Percentiles rank a stretch among this genome's conserved stretches.
Conservation (phyloP, 2,888 invertebrate species). For the Allophyes oxyacanthae region DNA sequence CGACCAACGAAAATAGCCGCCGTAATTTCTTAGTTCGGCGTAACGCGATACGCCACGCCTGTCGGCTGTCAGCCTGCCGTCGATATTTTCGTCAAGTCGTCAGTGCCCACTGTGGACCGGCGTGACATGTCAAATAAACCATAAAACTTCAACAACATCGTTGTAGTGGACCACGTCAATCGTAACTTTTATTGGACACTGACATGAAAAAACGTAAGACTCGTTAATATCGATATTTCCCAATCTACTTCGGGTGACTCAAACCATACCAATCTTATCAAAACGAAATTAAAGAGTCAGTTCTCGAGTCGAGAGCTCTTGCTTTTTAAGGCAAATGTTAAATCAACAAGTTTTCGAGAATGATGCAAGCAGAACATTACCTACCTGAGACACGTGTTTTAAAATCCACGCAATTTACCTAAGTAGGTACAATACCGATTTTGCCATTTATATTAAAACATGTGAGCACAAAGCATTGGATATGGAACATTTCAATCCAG, state of each 20-base stretch:
- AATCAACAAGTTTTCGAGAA: constrained; percentile 78
- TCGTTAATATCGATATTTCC: constrained; percentile 57
- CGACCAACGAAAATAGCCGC: constrained; percentile 70
- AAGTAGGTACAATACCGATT: constrained; percentile 56
- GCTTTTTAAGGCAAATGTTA: constrained; percentile 82
- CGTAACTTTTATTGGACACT: constrained; percentile 58
- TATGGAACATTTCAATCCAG: constrained; percentile 54
- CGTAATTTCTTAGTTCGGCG: constrained; percentile 75
- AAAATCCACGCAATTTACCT: constrained; percentile 65
- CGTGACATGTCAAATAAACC: constrained; percentile 76
- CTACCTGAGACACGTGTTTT: constrained; percentile 59
- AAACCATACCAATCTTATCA: constrained; percentile 67
- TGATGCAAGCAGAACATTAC: constrained; percentile 73
- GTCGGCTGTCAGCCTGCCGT: constrained; percentile 76
- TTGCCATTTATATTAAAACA: constrained; percentile 32
- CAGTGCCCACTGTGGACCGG: constrained; percentile 61
- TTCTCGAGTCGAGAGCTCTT: constrained; percentile 64
- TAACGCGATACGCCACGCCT: constrained; percentile 79
- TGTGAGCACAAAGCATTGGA: constrained; percentile 45
- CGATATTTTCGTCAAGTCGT: constrained; percentile 83
- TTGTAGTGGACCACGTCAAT: constrained; percentile 44
- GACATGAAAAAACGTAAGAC: constrained; percentile 28
- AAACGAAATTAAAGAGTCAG: constrained; percentile 72
- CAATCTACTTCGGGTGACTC: constrained; percentile 66
- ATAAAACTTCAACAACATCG: constrained; percentile 63